Conservation (phyloP, 2,113 vertebrate species). For the Solea solea region DNA sequence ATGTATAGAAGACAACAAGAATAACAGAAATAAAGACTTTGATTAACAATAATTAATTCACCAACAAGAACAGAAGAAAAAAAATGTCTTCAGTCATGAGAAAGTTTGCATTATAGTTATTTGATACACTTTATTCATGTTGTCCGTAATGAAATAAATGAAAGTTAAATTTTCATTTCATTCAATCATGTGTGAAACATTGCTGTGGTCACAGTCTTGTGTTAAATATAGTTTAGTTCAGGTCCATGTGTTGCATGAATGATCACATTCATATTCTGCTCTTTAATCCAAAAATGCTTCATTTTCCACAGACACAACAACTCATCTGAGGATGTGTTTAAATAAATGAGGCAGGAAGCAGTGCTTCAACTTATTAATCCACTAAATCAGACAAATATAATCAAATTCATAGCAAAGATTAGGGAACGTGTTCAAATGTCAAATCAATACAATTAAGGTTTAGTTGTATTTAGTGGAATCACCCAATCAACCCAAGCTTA, state of each 20-base stretch:
- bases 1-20: too few species aligned
- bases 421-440: neutral
- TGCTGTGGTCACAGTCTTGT: neutral
- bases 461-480: neutral
- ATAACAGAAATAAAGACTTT: too few species aligned
- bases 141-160: too few species aligned
- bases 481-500: too few species aligned
- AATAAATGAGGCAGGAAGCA: conserved; percentile 16
- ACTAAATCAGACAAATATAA: neutral
- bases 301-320: conserved; percentile 4
- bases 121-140: too few species aligned
- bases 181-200: conserved; percentile 13
- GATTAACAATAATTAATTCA: too few species aligned
- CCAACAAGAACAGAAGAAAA: too few species aligned
- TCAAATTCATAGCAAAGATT: neutral
- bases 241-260: conserved; percentile 26
- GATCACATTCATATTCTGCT: conserved; percentile 30
- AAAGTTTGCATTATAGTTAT: too few species aligned
- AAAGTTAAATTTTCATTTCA: neutral
- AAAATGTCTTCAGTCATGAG: too few species aligned
- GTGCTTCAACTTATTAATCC: neutral
- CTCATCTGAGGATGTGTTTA: conserved; percentile 25
- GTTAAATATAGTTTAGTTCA: conserved; percentile 13
- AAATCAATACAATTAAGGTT: neutral
- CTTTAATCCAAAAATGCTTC: conserved; percentile 41